Evolutionary conservation across 2,797 vertebrate species (phyloP).

Genomic region (Sciurus carolinensis): DNA sequence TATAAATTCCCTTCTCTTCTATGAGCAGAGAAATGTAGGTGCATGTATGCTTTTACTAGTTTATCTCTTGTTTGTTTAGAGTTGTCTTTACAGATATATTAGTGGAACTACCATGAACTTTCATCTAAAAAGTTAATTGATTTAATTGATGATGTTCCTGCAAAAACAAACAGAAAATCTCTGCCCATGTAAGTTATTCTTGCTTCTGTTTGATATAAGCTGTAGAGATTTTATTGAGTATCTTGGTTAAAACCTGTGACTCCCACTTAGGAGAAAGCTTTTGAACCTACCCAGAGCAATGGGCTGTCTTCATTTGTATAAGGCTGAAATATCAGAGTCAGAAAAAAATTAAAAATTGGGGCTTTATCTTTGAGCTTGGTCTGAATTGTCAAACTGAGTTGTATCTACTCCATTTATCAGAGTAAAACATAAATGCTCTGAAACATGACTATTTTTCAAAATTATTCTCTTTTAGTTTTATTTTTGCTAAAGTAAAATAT

Average conservation of each 20-base stretch:
- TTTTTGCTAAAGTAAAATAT: slow-evolving; percentile 32
- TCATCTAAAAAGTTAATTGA: not conserved
- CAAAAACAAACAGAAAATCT: not conserved
- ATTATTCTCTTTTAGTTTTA: not conserved
- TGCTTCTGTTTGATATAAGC: not conserved
- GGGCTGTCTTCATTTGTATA: not conserved
- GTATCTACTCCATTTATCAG: not conserved
- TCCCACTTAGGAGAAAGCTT: not conserved
- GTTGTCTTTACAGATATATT: not conserved
- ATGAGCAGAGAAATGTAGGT: slow-evolving; percentile 15
- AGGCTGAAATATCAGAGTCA: not conserved
- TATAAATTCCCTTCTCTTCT: not conserved
- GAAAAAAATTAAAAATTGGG: not conserved
- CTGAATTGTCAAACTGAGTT: not conserved
- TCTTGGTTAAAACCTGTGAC: not conserved
- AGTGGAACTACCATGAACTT: not conserved
- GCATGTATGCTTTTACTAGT: not conserved
- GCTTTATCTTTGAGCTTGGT: not conserved
- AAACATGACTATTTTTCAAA: not conserved
- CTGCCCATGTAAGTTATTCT: not conserved
- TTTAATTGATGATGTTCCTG: not conserved
- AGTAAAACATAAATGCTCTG: not conserved
- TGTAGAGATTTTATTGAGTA: not conserved
- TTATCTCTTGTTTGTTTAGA: not conserved
- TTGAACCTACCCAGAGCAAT: not conserved